Evolutionary conservation across 35 echinoderm and acorn worm species (phyloP), one percentile per base, ranked within the genome.

Genomic region (Chiridota heheva): DNA sequence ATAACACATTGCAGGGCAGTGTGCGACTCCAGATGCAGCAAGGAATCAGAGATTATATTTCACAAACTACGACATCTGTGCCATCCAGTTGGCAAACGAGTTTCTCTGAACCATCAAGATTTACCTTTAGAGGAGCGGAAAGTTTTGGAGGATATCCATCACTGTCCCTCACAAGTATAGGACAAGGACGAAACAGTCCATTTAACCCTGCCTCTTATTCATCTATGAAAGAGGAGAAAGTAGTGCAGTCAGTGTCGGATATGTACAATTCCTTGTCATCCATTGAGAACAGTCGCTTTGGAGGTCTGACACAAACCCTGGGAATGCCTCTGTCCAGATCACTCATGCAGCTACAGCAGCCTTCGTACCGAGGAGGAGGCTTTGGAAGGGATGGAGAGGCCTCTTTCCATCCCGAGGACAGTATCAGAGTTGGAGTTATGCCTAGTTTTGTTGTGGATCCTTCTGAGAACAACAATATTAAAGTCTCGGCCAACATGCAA

Each of bases 381-480:
- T 16, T 59, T 32, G 29, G 17, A 58, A 47, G 73, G 1, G 73
- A 77, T 12, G 55, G 56, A 36, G 73, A 77, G 40, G n/a, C n/a
- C n/a, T n/a, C n/a, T n/a, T n/a, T n/a, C n/a, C n/a, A n/a, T n/a
- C 73, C 47, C 20, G 36, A 47, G 48, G 33, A 36, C 13, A 55
- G 60, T 7, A 55, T 58, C 48, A 77, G 34, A 18, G 73, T 58
- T 15, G 44, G 48, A 18, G 73, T 77, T 1, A 41, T 56, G 40
- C 41, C 73, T 34, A 77, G 73, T 40, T 41, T 77, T 1, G 30
- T 55, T 59, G 73, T 31, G 47, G 73, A 77, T 37, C 51, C 73
- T 37, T 47, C 44, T 6, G 73, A 77, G 18, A 77, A 93, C 5
- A 93, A 93, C 38, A 93, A 93, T 62, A 93, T 88, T 43, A 78